Evolutionary conservation across 2,888 invertebrate species (phyloP).

Genomic region (Ametastegia equiseti): DNA sequence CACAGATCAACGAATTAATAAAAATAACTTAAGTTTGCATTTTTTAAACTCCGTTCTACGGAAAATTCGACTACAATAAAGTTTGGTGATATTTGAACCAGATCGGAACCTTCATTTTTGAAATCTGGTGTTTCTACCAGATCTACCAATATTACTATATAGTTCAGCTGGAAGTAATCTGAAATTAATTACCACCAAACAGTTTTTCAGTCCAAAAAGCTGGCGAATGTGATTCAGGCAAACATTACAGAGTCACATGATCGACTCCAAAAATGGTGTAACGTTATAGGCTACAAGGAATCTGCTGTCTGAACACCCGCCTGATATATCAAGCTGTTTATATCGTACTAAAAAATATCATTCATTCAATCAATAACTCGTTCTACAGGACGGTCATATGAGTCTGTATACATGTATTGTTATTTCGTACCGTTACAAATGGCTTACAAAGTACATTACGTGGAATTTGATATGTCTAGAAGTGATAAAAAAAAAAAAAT

Average conservation of each 20-base stretch:
- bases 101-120: too few relatives aligned
- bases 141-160: not conserved
- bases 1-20: too few relatives aligned
- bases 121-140: not conserved
- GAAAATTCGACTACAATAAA: too few relatives aligned
- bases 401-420: not conserved
- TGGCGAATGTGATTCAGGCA: too few relatives aligned
- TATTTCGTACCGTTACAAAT: not conserved
- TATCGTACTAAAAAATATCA: not conserved
- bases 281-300: too few relatives aligned
- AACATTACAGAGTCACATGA: too few relatives aligned
- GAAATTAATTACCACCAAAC: not conserved
- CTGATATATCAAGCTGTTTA: not conserved
- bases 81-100: too few relatives aligned
- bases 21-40: too few relatives aligned
- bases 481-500: too few relatives aligned
- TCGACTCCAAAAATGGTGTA: too few relatives aligned
- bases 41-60: too few relatives aligned
- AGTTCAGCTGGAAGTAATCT: not conserved
- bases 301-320: too few relatives aligned
- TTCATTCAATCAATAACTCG: not conserved
- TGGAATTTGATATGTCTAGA: not conserved
- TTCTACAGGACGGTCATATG: not conserved
- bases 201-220: not conserved
- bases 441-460: not conserved